Conservation (phyloP, 2,888 invertebrate species). For the Spilarctia lutea region DNA sequence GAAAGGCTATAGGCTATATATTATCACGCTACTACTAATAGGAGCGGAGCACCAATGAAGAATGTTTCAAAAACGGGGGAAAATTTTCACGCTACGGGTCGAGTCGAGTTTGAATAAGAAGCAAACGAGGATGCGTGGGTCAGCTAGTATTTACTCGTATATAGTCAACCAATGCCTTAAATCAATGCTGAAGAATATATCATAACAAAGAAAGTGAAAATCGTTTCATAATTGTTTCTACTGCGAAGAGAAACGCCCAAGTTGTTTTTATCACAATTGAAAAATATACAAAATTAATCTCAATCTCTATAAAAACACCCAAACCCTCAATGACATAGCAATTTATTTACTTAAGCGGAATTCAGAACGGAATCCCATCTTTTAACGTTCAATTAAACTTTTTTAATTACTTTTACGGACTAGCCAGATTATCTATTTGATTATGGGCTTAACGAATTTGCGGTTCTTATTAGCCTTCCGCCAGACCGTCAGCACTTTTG, state of each 20-base stretch:
- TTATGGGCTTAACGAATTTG: conserved; percentile 47
- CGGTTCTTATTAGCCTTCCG: conserved; percentile 41
- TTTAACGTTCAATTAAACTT: conserved; percentile 72
- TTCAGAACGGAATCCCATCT: conserved; percentile 49
- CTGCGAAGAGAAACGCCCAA: neutral
- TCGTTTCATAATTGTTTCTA: neutral
- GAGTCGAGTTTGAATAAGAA: too few relatives aligned
- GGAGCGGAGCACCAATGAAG: too few relatives aligned
- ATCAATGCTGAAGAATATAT: too few relatives aligned
- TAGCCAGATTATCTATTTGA: conserved; percentile 62
- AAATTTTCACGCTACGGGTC: too few relatives aligned
- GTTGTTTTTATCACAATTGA: neutral
- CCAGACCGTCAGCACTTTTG: conserved; percentile 36
- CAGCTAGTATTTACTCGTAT: too few relatives aligned
- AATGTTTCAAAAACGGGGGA: too few relatives aligned
- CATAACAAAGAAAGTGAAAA: neutral
- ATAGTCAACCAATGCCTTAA: too few relatives aligned
- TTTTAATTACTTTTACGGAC: conserved; percentile 69
- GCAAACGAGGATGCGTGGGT: too few relatives aligned
- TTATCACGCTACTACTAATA: too few relatives aligned
- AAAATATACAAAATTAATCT: conserved; percentile 11
- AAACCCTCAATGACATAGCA: conserved; percentile 57
- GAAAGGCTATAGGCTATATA: too few relatives aligned
- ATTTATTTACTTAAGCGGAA: conserved; percentile 62
- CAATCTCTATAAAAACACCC: conserved; percentile 13